Percentiles rank a stretch among this genome's conserved stretches.
Evolutionary conservation across 2,888 invertebrate species (phyloP).

Genomic region (Agelastica alni): DNA sequence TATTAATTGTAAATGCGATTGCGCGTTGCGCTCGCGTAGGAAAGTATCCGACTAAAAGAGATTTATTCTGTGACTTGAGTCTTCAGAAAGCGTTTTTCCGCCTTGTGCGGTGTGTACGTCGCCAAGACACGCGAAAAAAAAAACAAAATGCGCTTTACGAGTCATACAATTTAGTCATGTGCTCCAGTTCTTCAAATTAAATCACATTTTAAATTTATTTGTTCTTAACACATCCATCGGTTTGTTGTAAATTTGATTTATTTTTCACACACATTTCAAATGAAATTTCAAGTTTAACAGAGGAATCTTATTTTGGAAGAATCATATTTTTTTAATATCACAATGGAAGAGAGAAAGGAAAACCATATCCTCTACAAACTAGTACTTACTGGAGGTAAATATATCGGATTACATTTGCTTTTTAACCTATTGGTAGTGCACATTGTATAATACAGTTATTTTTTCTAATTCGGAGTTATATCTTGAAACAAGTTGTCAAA

Average conservation of each 20-base stretch:
- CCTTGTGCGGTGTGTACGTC: slow-evolving; percentile 41
- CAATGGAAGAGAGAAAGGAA: slow-evolving; percentile 42
- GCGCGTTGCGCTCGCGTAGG: slow-evolving; percentile 7
- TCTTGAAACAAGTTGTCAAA: too few relatives aligned
- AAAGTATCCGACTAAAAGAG: slow-evolving; percentile 13
- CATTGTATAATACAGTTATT: too few relatives aligned
- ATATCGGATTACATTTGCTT: slow-evolving; percentile 19
- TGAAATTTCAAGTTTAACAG: slow-evolving; percentile 17
- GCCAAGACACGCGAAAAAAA: slow-evolving; percentile 32
- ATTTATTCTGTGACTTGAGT: slow-evolving; percentile 10
- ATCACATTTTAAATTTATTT: slow-evolving; percentile 37
- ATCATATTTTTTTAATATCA: slow-evolving; percentile 14
- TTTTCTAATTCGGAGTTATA: too few relatives aligned
- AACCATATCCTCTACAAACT: slow-evolving; percentile 77
- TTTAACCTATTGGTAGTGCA: too few relatives aligned
- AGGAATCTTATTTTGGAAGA: slow-evolving; percentile 11
- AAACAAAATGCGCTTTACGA: slow-evolving; percentile 39
- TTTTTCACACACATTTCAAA: slow-evolving; percentile 23
- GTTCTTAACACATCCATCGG: slow-evolving; percentile 27
- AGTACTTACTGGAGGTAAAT: slow-evolving; percentile 88
- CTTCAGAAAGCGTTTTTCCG: slow-evolving; percentile 32
- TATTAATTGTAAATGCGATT: slow-evolving; percentile 3
- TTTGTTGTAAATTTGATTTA: slow-evolving; percentile 15
- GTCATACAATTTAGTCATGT: slow-evolving; percentile 47
- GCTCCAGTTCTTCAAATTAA: slow-evolving; percentile 42